Evolutionary conservation across 2,113 vertebrate species (phyloP).

Genomic region (Sciurus niger): DNA sequence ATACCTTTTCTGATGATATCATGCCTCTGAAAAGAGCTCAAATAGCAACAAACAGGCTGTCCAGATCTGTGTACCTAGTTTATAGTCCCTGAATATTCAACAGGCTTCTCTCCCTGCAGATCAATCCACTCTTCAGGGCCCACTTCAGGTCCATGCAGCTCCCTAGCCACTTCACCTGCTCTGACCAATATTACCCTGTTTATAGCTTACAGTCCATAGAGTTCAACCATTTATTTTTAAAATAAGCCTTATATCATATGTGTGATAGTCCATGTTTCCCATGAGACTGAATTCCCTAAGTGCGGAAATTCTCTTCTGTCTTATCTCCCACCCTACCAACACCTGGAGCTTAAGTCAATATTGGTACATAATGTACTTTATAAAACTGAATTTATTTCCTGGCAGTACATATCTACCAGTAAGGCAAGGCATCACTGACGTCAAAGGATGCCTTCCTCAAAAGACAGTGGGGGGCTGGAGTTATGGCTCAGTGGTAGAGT

Average conservation of each 20-base stretch:
- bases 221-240: not conserved
- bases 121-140: not conserved
- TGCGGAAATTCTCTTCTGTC: not conserved
- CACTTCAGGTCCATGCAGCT: not conserved
- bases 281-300: constrained; percentile 19
- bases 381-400: not conserved
- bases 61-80: not conserved
- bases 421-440: not conserved
- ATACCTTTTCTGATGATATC: not conserved
- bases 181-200: not conserved
- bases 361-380: not conserved
- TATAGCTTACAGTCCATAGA: not conserved
- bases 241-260: not conserved
- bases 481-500: no score
- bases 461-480: not conserved
- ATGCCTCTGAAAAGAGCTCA: not conserved
- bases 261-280: not conserved
- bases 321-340: no score
- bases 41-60: not conserved
- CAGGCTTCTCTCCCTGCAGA: not conserved
- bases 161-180: rapidly evolving
- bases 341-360: not conserved
- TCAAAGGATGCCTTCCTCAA: not conserved
- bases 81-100: not conserved
- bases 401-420: no score